Evolutionary conservation across 2,797 vertebrate genomes (phyloP), one percentile per base, ranked within the genome.

Genomic region (Phoeniculus purpureus): DNA sequence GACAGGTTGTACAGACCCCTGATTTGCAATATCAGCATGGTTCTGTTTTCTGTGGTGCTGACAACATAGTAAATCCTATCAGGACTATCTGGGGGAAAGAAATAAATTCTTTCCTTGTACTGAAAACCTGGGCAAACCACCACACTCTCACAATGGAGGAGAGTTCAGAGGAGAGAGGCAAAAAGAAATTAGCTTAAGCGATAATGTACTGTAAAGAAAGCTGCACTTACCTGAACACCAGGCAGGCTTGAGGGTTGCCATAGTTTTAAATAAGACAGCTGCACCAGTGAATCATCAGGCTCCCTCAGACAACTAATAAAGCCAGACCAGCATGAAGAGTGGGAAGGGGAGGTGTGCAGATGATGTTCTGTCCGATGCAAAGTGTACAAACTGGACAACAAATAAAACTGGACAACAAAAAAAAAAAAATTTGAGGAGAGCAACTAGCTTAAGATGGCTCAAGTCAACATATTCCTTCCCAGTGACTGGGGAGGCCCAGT

Each of bases 281-380:
- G 25, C 45, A 79, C 9, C 43, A 45, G 21, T 31, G 72, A 85
- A 55, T 85, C 75, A 73, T 12, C 18, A 26, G 22, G 7, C 76
- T 87, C 48, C 29, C 32, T 85, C 60, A 66, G 48, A 62, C 4
- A 26, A 4, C 19, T 25, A 29, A 72, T 19, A 56, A 29, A 68
- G 15, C 3, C 29, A n/a, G 45, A 19, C n/a, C 37, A 61, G 20
- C 15, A 9, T 8, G 15, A 32, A 15, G 11, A 23, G 23, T 66
- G 22, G n/a, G 16, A 10, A 27, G 22, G 8, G 9, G 8, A 31
- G 17, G 9, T 9, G 12, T 2, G 6, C 2, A 10, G 27, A 2
- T 5, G 9, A 19, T 10, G 12, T 17, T 37, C 34, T 47, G n/a
- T 12, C 15, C 17, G 50, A 34, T 4, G 2, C 6, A 12, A 66